Evolutionary conservation across 2,888 invertebrate genomes (phyloP).

Genomic region (Thera britannica): DNA sequence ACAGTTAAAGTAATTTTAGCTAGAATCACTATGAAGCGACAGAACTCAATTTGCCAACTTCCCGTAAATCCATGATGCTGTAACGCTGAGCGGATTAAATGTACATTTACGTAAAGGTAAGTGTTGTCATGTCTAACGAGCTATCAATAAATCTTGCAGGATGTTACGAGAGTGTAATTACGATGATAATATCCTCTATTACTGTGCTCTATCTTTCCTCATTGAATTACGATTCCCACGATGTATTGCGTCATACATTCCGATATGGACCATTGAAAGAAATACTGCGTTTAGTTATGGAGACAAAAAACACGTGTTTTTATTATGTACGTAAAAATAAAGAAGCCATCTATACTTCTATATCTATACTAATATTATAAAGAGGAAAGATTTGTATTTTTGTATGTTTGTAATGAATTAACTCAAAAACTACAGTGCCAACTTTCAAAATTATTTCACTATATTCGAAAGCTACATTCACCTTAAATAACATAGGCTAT

Average conservation of each 20-base stretch:
- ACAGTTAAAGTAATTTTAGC: not conserved
- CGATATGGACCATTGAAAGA: conserved; percentile 62
- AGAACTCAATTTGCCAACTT: conserved; percentile 15
- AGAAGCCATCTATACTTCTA: no score
- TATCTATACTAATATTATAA: no score
- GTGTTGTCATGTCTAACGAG: conserved; percentile 28
- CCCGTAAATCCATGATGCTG: conserved; percentile 5
- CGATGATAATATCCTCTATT: conserved; percentile 53
- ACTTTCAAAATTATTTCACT: no score
- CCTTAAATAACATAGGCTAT: no score
- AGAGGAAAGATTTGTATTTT: no score
- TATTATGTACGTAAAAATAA: not conserved
- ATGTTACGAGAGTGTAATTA: conserved; percentile 53
- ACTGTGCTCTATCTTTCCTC: conserved; percentile 46
- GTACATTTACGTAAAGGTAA: conserved; percentile 29
- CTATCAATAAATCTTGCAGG: conserved; percentile 48
- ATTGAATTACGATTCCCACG: conserved; percentile 69
- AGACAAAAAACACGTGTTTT: conserved; percentile 58
- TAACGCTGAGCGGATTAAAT: conserved; percentile 17
- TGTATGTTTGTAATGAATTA: no score
- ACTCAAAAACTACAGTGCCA: no score
- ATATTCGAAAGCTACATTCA: no score
- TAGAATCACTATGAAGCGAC: conserved; percentile 11
- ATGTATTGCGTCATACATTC: conserved; percentile 66
- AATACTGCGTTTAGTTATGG: conserved; percentile 54